Base-by-base conservation (phyloP, 2,797 vertebrate species). In the Natrix natrix region DNA sequence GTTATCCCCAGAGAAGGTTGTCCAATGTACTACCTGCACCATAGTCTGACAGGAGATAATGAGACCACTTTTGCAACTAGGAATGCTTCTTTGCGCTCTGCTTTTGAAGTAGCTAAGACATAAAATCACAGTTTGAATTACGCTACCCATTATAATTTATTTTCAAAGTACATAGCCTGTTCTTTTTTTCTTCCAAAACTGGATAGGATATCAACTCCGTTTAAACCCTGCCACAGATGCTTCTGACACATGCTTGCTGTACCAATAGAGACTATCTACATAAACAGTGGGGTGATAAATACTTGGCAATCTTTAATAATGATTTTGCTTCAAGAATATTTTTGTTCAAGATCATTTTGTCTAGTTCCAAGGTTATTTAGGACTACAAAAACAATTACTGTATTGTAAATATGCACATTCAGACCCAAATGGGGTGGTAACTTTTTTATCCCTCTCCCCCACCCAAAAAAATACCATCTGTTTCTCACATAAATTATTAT, bases 21-120 rank as follows among this genome's bases (percentile, higher is more conserved):
- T 89, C 32, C 87, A 52, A 37, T 60, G 11, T 86, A 56, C 26
- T 89, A 48, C 63, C 87, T 61, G 52, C 26, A 86, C 52, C 90
- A 93, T 91, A 57, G 83, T 86, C 24, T 93, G 90, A 16, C 32
- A 86, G 69, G 28, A 61, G 52, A 93, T 93, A 86, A 89, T 66
- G 26, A 91, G 52, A 32, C 86, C 59, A 24, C 57, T 93, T 93
- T 74, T 93, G 26, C 86, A 91, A 48, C 59, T 20, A 66, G 52
- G 26, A 91, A 63, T 91, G 20, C 56, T 86, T 86, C 32, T 89
- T 91, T 83, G n/a, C 5, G 6, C 17, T 86, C 52, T 86, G 52
- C 24, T 91, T 59, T 60, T 66, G 87, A 91, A n/a, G 32, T 63
- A 89, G 83, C 86, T 63, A 59, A 74, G 55, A 32, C 37, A 89